Base-by-base conservation (phyloP, 2,888 invertebrate genomes). In the Agriopis leucophaearia region DNA sequence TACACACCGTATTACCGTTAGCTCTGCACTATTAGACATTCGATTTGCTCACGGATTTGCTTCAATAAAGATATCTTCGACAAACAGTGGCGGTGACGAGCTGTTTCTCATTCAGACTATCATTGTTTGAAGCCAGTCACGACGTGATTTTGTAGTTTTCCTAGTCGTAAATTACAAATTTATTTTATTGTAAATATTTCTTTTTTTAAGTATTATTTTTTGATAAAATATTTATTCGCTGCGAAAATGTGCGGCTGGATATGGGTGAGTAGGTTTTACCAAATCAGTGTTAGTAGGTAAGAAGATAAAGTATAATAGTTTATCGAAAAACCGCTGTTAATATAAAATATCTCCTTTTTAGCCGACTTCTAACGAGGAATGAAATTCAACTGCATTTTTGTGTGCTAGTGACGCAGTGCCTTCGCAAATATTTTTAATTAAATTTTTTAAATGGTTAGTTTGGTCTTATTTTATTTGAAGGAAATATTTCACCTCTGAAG, bases 121-220 rank as follows among this genome's bases (percentile, higher is more conserved):
- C 81, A 81, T 80, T 81, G 79, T 80, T 79, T 79, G 48, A 74
- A 72, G 64, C 76, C 71, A 75, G 81, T 82, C 80, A 81, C 73
- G 69, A 62, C 67, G 81, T 82, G 79, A 82, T 73, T 75, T 67
- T 73, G 71, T 73, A 65, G 36, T 77, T 79, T 79, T 78, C 73
- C 63, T 66, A 64, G 66, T 65, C 44, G 57, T 52, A 47, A 64
- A 66, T 63, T 61, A 52, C 48, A 45, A 16, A 52, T 60, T 50
- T 16, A 64, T 62, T 56, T 60, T 13, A 47, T 47, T 50, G 66
- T 66, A 16, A 66, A 58, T 66, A 66, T 62, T 69, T 61, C n/a
- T 42, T 45, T 36, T 64, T 50, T 36, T 51, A 38, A 15, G 8
- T 27, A 48, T n/a, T 38, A 12, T 47, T 12, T 36, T 42, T 45